Evolutionary conservation across 2,888 invertebrate species (phyloP).

Genomic region (Diarsia dahlii): DNA sequence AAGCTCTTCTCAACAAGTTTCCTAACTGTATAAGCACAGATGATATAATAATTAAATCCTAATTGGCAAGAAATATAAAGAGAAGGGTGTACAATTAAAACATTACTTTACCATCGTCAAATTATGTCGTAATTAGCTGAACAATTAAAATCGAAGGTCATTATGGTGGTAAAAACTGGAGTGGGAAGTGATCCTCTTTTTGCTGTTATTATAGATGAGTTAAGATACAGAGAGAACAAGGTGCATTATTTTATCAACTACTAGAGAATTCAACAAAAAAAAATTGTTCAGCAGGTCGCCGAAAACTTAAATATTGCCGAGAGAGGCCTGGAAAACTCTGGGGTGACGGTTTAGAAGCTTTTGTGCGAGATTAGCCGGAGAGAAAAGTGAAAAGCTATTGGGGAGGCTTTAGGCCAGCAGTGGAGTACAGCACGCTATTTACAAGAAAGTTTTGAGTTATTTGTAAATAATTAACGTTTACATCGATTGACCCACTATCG

Average conservation of each 20-base stretch:
- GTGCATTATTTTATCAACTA: not conserved
- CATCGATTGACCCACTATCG: too few species aligned
- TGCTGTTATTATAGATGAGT: conserved; percentile 73
- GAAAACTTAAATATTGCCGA: too few species aligned
- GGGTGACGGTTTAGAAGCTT: too few species aligned
- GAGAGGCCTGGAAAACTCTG: too few species aligned
- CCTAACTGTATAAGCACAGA: conserved; percentile 65
- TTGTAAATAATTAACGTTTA: not conserved
- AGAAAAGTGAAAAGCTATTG: too few species aligned
- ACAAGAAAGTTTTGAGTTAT: not conserved
- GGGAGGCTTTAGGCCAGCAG: too few species aligned
- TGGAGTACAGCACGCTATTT: too few species aligned
- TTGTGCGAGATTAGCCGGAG: too few species aligned
- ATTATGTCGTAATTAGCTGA: conserved; percentile 87
- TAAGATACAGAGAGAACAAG: conserved; percentile 60
- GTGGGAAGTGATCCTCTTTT: conserved; percentile 85
- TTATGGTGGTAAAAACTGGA: conserved; percentile 85
- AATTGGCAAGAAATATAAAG: conserved; percentile 81
- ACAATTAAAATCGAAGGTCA: conserved; percentile 88
- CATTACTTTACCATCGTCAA: conserved; percentile 86
- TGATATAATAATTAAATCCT: conserved; percentile 84
- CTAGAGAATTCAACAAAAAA: too few species aligned
- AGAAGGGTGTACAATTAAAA: conserved; percentile 87
- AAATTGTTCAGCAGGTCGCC: too few species aligned
- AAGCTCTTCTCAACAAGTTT: conserved; percentile 9